Base-by-base conservation (phyloP, 2,797 vertebrate species). In the Mormyrus hasselquistii region DNA sequence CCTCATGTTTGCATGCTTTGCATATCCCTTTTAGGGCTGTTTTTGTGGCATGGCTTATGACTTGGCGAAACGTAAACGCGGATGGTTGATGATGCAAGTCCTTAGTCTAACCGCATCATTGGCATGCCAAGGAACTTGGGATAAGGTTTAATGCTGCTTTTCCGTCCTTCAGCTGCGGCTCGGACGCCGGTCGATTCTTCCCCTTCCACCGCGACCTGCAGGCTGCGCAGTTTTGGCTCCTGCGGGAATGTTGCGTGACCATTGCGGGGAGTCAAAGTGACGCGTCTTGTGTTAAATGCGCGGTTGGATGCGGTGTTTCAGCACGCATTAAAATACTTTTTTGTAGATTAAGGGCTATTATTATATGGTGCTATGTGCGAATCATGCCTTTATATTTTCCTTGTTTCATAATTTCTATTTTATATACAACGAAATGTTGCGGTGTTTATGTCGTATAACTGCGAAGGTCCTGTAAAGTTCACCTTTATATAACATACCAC, bases 11-110 rank as follows among this genome's bases (percentile, higher is more conserved):
- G 16, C 79, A 25, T 84, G 73, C 49, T 69, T 34, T 14, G 25
- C 25, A 34, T 69, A 69, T 41, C 73, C 14, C 73, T 41, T 41
- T 44, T 19, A 79, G 1, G 73, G 12, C 14, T 79, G 34, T 79
- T 38, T 16, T 44, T 38, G 34, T 16, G 73, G 19, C 38, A 25
- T 50, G 79, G 16, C 7, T 49, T 25, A 85, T 86, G 82, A 62
- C 86, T 65, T 62, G 84, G 84, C 84, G 50, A 55, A 86, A 86
- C 84, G 50, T 52, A 86, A 86, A 84, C n/a, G 25, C 49, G 25
- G 73, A 79, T 79, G 73, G 73, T 44, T 19, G 73, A 41, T 79
- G 73, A 79, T 79, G 73, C 73, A 79, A 79, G 34, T 44, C 34
- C 73, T 79, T 25, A 19, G 73, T 79, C 9, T 79, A 38, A 19